A percentile compares a stretch with the other conserved stretches of the same genome.
phyloP scores from a whole-genome alignment of 2,888 invertebrate genomes.

The Leptura quadrifasciata region DNA sequence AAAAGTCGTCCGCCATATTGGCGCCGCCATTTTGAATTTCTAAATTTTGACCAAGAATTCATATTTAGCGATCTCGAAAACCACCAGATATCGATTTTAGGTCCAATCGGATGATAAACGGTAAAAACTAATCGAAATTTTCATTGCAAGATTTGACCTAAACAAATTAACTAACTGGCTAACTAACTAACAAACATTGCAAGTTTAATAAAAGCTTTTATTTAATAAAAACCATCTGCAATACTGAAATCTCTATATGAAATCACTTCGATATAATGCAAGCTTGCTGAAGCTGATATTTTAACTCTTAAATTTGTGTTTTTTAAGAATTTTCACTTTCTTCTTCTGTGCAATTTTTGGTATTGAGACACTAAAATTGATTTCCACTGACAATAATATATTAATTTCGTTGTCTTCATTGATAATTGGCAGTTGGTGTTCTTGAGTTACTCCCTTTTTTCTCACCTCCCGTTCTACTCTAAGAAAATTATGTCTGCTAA shows the following conservation, averaged over 20 bases:
- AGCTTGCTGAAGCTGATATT: constrained; percentile 17
- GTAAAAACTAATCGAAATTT: no score
- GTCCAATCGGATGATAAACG: no score
- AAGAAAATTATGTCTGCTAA: no score
- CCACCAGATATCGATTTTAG: no score
- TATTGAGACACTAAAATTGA: background rate
- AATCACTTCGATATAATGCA: constrained; percentile 2
- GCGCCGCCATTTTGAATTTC: no score
- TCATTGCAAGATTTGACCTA: no score
- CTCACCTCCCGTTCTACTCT: background rate
- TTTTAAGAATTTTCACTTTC: constrained; percentile 26
- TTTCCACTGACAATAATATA: constrained; percentile 12
- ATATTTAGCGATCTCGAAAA: no score
- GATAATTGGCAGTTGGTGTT: constrained; percentile 13
- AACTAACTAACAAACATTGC: no score
- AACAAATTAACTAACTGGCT: no score
- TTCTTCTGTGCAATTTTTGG: constrained; percentile 9
- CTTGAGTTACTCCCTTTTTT: background rate
- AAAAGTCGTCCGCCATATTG: no score
- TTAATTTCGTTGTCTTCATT: constrained; percentile 16
- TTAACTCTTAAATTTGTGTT: constrained; percentile 8
- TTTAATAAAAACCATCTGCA: constrained; percentile 10
- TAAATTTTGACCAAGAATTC: no score
- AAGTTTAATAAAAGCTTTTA: no score
- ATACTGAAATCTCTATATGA: constrained; percentile 14